Base-by-base conservation (phyloP, 2,797 vertebrate species). In the Rhinogobio ventralis region DNA sequence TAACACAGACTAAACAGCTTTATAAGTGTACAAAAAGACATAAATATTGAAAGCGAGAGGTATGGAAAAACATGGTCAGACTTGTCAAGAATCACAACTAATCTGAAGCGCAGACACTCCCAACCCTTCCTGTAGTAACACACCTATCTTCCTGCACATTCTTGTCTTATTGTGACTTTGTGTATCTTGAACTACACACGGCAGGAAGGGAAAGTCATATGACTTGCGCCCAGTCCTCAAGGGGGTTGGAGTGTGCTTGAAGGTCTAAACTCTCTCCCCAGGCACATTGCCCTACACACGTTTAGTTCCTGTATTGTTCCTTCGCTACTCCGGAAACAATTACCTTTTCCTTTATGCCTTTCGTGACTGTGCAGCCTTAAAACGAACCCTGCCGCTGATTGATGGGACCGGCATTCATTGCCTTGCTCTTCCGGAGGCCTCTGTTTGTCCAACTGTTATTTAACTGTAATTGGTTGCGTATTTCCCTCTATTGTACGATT, bases 261-360 rank as follows among this genome's bases (percentile, higher is more conserved):
- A 87, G 76, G 88, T 92, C 81, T 67, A 90, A 92, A 92, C 57
- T 75, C 85, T 90, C 90, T 91, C 92, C 86, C 68, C 45, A 87
- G 92, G 91, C 92, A 90, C 72, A 60, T 74, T 86, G 78, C 89
- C 87, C 87, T 88, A 89, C 90, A 90, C 91, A 94, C 91, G 92
- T 94, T 93, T 87, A 88, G 91, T 93, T 93, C 91, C 90, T 89
- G 91, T 89, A 91, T 91, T 92, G 92, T 93, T 90, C 30, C 62
- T 46, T 75, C 86, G 67, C 83, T 79, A 69, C 90, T 92, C 90
- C 89, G 89, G 93, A 94, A 92, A 93, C 93, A 91, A 94, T 95
- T 90, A 94, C 84, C 87, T 79, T 86, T 86, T 79, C 76, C 83
- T 86, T 82, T 84, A 82, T 90, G 87, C 85, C 79, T 84, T 60